Evolutionary conservation across 2,797 vertebrate species (phyloP), one percentile per base, ranked within the genome.

Genomic region (Chelmon rostratus): DNA sequence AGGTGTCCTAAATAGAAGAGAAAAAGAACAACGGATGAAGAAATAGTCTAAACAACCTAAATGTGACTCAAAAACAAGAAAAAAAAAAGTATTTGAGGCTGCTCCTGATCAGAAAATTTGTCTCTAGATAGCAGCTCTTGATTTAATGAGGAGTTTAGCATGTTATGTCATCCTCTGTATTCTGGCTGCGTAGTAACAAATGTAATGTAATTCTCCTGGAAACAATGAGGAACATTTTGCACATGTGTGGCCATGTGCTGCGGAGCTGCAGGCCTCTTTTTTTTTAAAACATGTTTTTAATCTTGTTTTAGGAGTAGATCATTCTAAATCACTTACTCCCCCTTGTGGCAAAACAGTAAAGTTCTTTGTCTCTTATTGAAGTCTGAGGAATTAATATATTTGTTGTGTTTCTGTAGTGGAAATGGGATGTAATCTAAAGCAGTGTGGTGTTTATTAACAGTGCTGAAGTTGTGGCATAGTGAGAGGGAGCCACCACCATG

Each of bases 281-380:
- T 37, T 23, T 25, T 1, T 4, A 8, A 50, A 91, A 91, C 79
- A 88, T 84, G 84, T 82, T 92, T 90, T 86, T 62, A 84, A 85
- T 90, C 59, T 85, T 76, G 49, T 89, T 86, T 89, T 46, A 69
- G 63, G 46, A 73, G 12, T 37, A 15, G 12, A 80, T 49, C 19
- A 25, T 38, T 83, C 86, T 47, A 75, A 74, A 70, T 86, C 88
- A 80, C 85, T 58, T 66, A 88, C 93, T 85, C 94, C 93, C 90
- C 89, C 94, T 94, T 92, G 92, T 94, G 94, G 93, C 57, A 76
- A 79, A 79, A 81, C 65, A 66, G 13, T 62, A 44, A 1, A 79
- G 2, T 21, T 47, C 7, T 8, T 3, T 23, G 1, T 52, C 12
- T 62, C 3, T 23, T 28, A 38, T 40, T 50, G 10, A 69, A 63